Conservation (phyloP, 2,797 vertebrate genomes). For the Pristis pectinata region DNA sequence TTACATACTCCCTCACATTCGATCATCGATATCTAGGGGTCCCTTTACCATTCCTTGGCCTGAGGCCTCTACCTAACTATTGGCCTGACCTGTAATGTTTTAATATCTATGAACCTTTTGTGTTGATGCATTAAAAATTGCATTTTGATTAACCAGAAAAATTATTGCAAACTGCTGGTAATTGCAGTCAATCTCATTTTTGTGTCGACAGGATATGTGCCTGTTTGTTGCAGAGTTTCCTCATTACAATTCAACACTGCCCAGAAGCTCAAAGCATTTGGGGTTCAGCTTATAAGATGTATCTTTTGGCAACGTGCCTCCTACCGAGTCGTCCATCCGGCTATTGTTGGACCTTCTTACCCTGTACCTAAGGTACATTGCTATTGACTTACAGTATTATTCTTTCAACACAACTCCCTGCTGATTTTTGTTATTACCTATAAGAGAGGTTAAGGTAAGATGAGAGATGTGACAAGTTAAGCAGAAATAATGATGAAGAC, state of each 20-base stretch:
- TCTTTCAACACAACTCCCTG: constrained; percentile 13
- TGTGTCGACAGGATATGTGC: constrained; percentile 52
- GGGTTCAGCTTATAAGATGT: constrained; percentile 60
- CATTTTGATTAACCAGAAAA: constrained; percentile 4
- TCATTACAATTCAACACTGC: constrained; percentile 49
- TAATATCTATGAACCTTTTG: background rate
- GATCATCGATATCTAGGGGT: too few species aligned
- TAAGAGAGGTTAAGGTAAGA: constrained; percentile 36
- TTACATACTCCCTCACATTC: too few species aligned
- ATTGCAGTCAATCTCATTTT: background rate
- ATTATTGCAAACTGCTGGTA: background rate
- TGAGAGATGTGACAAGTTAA: constrained; percentile 35
- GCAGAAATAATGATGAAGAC: constrained; percentile 35
- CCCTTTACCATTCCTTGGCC: too few species aligned
- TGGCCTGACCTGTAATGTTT: background rate
- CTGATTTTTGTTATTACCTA: constrained; percentile 35
- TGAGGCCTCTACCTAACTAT: too few species aligned
- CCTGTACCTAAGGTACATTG: constrained; percentile 65
- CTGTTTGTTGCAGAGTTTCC: constrained; percentile 50
- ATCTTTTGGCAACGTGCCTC: constrained; percentile 54
- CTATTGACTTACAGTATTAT: constrained; percentile 24
- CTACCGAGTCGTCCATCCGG: constrained; percentile 61
- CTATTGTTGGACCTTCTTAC: constrained; percentile 61
- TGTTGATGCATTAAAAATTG: background rate
- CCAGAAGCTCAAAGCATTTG: constrained; percentile 54